Evolutionary conservation across 2,888 invertebrate species (phyloP).

Genomic region (Drosophila falleni): DNA sequence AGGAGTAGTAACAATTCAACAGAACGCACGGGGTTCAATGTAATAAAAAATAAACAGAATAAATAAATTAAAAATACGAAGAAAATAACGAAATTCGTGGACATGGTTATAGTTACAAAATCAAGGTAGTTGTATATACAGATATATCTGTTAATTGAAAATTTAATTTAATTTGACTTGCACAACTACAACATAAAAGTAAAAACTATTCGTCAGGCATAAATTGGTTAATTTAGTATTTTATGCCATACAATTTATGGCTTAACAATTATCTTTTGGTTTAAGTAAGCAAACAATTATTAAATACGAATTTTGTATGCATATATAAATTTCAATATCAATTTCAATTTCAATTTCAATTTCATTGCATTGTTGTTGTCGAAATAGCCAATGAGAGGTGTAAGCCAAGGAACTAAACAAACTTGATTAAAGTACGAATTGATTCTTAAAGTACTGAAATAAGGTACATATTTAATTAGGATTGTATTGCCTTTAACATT

Average conservation of each 20-base stretch:
- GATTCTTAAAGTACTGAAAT: slow-evolving; percentile 15
- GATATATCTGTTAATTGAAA: slow-evolving; percentile 37
- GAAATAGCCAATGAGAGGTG: slow-evolving; percentile 50
- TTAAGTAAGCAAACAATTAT: slow-evolving; percentile 40
- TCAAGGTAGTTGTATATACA: slow-evolving; percentile 50
- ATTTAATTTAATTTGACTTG: slow-evolving; percentile 54
- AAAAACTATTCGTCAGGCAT: slow-evolving; percentile 64
- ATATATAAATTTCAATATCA: slow-evolving; percentile 6
- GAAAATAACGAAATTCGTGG: not conserved
- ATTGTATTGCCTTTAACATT: slow-evolving; percentile 28
- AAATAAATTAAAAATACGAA: slow-evolving; percentile 8
- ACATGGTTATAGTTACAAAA: slow-evolving; percentile 12
- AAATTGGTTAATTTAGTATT: slow-evolving; percentile 34
- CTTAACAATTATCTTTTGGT: slow-evolving; percentile 24
- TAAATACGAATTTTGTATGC: slow-evolving; percentile 12
- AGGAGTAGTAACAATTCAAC: slow-evolving; percentile 24
- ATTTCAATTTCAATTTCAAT: slow-evolving; percentile 17
- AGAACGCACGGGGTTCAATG: slow-evolving; percentile 31
- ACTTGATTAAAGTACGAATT: slow-evolving; percentile 29
- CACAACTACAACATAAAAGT: slow-evolving; percentile 68
- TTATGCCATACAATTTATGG: slow-evolving; percentile 34
- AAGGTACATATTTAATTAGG: slow-evolving; percentile 38
- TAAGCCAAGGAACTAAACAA: slow-evolving; percentile 28
- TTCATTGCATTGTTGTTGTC: slow-evolving; percentile 57
- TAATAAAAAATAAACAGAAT: slow-evolving; percentile 2